Evolutionary conservation across 2,797 vertebrate species (phyloP).

Genomic region (Erpetoichthys calabaricus): DNA sequence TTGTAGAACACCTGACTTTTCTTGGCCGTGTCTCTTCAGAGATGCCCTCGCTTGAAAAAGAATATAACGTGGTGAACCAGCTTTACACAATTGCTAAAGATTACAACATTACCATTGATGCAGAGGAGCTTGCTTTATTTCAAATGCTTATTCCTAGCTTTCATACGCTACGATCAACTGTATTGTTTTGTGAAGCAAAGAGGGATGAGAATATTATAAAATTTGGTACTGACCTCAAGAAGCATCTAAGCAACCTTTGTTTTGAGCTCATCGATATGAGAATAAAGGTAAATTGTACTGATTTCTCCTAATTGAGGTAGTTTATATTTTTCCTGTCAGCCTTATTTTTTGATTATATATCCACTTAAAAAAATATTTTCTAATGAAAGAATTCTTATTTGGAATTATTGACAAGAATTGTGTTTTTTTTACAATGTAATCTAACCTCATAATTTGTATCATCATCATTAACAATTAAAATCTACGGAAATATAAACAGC

Average conservation of each 20-base stretch:
- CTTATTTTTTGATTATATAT: too few species aligned
- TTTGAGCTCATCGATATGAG: constrained; percentile 33
- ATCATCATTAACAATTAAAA: too few species aligned
- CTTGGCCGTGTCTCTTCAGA: constrained; percentile 25
- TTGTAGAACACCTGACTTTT: constrained; percentile 36
- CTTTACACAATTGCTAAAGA: constrained; percentile 26
- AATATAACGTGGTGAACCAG: constrained; percentile 23
- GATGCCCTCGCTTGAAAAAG: constrained; percentile 25
- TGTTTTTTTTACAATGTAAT: too few species aligned
- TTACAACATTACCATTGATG: constrained; percentile 25
- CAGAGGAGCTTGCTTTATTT: constrained; percentile 31
- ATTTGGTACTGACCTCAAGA: constrained; percentile 34
- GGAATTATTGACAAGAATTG: too few species aligned
- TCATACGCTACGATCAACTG: constrained; percentile 28
- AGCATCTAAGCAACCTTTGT: constrained; percentile 23
- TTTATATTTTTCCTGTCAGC: background rate
- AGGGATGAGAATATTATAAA: constrained; percentile 25
- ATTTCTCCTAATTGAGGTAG: too few species aligned
- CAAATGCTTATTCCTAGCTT: constrained; percentile 30
- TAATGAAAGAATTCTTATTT: too few species aligned
- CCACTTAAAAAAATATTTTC: too few species aligned
- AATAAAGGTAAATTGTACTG: constrained; percentile 30
- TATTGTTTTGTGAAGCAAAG: constrained; percentile 25
- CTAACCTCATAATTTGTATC: too few species aligned
- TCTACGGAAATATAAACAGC: too few species aligned